These are phyloP conservation scores for Macrosiphum euphorbiae DNA, from an alignment of 2,888 invertebrate species.

Conservation along the genomic window DNA sequence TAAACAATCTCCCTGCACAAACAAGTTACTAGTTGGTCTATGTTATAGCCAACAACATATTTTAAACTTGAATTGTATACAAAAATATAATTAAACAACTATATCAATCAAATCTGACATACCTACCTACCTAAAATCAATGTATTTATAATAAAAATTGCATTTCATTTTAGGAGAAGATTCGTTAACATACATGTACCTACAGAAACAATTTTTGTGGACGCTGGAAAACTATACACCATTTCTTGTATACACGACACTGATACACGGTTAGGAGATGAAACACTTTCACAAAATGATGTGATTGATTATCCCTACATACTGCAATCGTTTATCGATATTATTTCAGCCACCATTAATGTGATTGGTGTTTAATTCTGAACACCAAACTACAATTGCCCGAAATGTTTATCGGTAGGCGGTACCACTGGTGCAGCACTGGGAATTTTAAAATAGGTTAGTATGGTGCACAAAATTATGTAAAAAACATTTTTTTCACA, in stretches of 20 bases:
- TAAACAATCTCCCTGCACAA: too few relatives aligned
- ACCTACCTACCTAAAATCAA: background rate
- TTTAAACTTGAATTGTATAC: background rate
- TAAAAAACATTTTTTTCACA: too few relatives aligned
- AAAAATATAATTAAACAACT: background rate
- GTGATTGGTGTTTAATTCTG: background rate
- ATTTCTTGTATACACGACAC: slow-evolving; percentile 71
- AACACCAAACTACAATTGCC: slow-evolving; percentile 59
- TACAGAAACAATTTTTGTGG: slow-evolving; percentile 78
- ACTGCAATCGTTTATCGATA: background rate
- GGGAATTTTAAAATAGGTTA: slow-evolving; percentile 67
- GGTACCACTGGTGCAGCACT: slow-evolving; percentile 66
- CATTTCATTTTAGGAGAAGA: slow-evolving; percentile 70
- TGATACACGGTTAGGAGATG: slow-evolving; percentile 34
- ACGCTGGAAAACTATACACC: slow-evolving; percentile 75
- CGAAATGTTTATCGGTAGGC: slow-evolving; percentile 68
- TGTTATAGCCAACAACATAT: background rate
- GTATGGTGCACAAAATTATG: slow-evolving; percentile 70
- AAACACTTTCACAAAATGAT: background rate
- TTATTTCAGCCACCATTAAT: slow-evolving; percentile 19
- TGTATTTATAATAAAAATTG: background rate
- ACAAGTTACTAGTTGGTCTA: too few relatives aligned
- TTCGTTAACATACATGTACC: slow-evolving; percentile 76
- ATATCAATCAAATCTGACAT: background rate
- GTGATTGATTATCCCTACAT: background rate